phyloP scores from a whole-genome alignment of 1,140 invertebrate genomes.

The Philopotamus ludificatus region DNA sequence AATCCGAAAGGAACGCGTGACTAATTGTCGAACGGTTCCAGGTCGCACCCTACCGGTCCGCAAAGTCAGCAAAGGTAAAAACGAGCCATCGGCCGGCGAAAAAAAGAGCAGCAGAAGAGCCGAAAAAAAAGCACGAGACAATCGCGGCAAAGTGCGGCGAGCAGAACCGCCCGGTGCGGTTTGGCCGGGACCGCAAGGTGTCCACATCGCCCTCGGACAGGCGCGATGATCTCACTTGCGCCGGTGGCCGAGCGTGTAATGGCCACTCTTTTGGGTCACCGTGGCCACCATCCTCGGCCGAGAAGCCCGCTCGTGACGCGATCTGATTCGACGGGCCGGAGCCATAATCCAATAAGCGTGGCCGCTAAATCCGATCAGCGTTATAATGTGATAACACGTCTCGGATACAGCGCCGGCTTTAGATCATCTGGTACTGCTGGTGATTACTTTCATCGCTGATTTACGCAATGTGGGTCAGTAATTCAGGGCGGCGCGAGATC shows the following conservation, averaged over 20 bases:
- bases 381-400: no score
- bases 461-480: no score
- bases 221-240: constrained; percentile 13
- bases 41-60: background rate
- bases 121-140: background rate
- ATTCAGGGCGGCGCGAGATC: no score
- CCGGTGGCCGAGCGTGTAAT: constrained; percentile 23
- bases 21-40: background rate
- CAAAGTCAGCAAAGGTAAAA: background rate
- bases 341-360: no score
- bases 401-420: no score
- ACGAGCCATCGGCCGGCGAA: background rate
- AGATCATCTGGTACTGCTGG: no score
- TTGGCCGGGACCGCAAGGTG: constrained; percentile 17
- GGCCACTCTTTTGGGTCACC: background rate
- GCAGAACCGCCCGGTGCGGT: constrained; percentile 16
- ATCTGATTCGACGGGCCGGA: background rate
- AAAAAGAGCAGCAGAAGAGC: background rate
- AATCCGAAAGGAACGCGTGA: no score
- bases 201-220: background rate
- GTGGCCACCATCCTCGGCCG: background rate
- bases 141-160: background rate
- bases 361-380: no score
- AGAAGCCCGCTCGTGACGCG: background rate
- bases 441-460: no score